phyloP scores from a whole-genome alignment of 2,797 vertebrate genomes.

The Fistularia commersonii region DNA sequence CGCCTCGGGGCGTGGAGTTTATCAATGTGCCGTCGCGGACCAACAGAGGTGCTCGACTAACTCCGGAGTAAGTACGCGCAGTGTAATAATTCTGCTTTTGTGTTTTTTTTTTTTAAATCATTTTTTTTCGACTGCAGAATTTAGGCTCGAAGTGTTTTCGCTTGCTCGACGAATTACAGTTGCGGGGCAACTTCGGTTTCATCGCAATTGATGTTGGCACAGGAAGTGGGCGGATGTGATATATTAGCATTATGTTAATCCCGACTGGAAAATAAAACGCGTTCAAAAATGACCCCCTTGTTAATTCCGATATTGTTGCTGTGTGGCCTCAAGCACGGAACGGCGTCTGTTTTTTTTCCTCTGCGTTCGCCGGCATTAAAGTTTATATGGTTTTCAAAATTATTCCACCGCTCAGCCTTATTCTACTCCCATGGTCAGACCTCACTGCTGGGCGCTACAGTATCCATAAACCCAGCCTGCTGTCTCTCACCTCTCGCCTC shows the following conservation, averaged over 20 bases:
- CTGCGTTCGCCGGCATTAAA: slow-evolving; percentile 31
- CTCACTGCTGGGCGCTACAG: slow-evolving; percentile 38
- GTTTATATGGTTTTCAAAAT: slow-evolving; percentile 53
- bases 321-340: slow-evolving; percentile 57
- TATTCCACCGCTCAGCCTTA: slow-evolving; percentile 40
- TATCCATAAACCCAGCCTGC: slow-evolving; percentile 48
- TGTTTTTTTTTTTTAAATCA: slow-evolving; percentile 44
- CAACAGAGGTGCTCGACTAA: slow-evolving; percentile 41
- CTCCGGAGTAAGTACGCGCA: slow-evolving; percentile 28
- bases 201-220: slow-evolving; percentile 52
- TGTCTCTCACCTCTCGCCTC: slow-evolving; percentile 58
- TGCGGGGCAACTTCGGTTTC: slow-evolving; percentile 35
- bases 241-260: slow-evolving; percentile 46
- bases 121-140: slow-evolving; percentile 45
- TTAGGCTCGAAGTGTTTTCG: too few relatives aligned
- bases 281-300: slow-evolving; percentile 44
- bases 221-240: slow-evolving; percentile 57
- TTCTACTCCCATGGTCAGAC: slow-evolving; percentile 22
- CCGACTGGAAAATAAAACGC: slow-evolving; percentile 40
- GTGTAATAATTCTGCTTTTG: slow-evolving; percentile 51
- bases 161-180: slow-evolving; percentile 36
- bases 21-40: slow-evolving; percentile 52
- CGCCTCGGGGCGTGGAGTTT: slow-evolving; percentile 43
- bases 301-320: slow-evolving; percentile 51
- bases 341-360: too few relatives aligned